Evolutionary conservation across 1,140 invertebrate genomes (phyloP), one percentile per base, ranked within the genome.

Genomic region (Saxidomus purpurata): DNA sequence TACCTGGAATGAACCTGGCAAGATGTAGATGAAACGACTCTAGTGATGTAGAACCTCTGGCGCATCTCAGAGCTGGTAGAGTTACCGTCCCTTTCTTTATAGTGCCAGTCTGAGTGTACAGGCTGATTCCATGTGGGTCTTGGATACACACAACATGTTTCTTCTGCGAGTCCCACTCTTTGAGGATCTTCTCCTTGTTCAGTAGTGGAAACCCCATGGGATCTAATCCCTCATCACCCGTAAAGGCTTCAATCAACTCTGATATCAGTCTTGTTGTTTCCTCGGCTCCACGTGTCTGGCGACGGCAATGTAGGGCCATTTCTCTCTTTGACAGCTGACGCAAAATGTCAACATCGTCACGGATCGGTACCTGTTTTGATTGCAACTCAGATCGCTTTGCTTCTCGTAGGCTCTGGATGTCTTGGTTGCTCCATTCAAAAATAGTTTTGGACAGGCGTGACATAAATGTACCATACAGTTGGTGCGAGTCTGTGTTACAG

Each of bases 381-480:
- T 71, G 1, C 28, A 93, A 22, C 84, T 91, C 85, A 17, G 11
- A 2, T 43, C 59, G 36, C 87, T 93, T 93, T 1, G 92, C 93
- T 31, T 28, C 43, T 63, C 69, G 89, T 25, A 94, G 86, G 3
- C 2, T 9, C 0, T 43, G 15, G 4, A 92, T 6, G 80, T 93
- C 92, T 6, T 89, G 71, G 11, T 47, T 38, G 36, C 80, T 55
- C 91, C 90, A 92, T 59, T 89, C 63, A 47, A 93, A 93, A 13
- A 94, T 94, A 61, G 87, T 89, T 8, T 28, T 36, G 1, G 90
- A 90, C 22, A 94, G 82, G 0, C 81, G 43, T n/a, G 40, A 47
- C 91, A 93, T 90, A 67, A 94, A 93, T 0, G 55, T 17, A 1
- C 55, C 74, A 80, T 93, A 93, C 34, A 94, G 89, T 47, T 93